phyloP scores from a whole-genome alignment of 2,888 invertebrate genomes.

The Ariolimax columbianus region DNA sequence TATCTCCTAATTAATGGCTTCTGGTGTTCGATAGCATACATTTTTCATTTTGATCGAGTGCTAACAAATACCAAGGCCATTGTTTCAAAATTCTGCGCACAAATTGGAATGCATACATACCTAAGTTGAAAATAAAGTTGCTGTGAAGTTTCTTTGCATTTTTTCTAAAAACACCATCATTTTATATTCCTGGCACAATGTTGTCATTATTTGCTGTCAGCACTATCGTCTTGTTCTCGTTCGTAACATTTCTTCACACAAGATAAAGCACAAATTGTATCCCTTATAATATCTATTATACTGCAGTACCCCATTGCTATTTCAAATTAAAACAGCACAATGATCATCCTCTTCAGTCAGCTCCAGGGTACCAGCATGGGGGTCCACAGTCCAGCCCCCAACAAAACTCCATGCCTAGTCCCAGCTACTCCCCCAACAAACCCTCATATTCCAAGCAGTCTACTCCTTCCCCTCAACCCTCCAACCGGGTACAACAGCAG shows the following conservation, averaged over 20 bases:
- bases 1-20: not conserved
- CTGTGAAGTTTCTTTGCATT: too few relatives aligned
- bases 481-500: slow-evolving; percentile 58
- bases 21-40: not conserved
- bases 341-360: slow-evolving; percentile 38
- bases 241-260: not conserved
- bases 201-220: not conserved
- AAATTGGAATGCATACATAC: too few relatives aligned
- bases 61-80: too few relatives aligned
- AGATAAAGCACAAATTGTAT: not conserved
- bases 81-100: too few relatives aligned
- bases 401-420: slow-evolving; percentile 44
- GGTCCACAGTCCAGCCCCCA: slow-evolving; percentile 40
- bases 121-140: too few relatives aligned
- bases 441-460: slow-evolving; percentile 59
- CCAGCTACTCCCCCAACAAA: slow-evolving; percentile 58
- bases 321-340: not conserved
- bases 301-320: not conserved
- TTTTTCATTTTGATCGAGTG: too few relatives aligned
- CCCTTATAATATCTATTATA: not conserved
- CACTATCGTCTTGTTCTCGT: not conserved
- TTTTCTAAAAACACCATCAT: too few relatives aligned
- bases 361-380: slow-evolving; percentile 34
- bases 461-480: slow-evolving; percentile 58
- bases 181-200: not conserved